These are phyloP conservation scores for Calameuta filiformis DNA, from an alignment of 2,888 invertebrate species.

Conservation along the genomic window DNA sequence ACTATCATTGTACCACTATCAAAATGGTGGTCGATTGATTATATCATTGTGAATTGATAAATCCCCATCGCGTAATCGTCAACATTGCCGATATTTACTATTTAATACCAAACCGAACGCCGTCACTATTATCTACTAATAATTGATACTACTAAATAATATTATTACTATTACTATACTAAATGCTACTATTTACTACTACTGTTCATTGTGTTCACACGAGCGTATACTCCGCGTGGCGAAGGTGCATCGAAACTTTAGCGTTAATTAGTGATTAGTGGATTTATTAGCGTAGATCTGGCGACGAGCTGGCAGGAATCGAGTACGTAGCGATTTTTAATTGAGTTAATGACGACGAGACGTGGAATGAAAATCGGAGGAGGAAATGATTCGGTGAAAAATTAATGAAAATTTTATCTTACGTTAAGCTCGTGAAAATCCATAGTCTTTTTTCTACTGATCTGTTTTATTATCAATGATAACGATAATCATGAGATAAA, in stretches of 20 bases:
- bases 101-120: neutral
- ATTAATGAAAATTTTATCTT: conserved; percentile 3
- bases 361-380: neutral
- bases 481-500: too few relatives aligned
- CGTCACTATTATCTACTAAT: neutral
- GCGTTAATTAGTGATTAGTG: neutral
- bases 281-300: neutral
- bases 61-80: conserved; percentile 18
- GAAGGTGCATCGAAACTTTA: conserved; percentile 24
- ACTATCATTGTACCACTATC: neutral
- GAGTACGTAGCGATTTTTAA: neutral
- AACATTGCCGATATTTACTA: conserved; percentile 13
- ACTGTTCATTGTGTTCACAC: conserved; percentile 39
- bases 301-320: neutral
- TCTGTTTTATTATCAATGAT: too few relatives aligned
- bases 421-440: too few relatives aligned
- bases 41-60: conserved; percentile 7
- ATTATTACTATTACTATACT: neutral
- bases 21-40: conserved; percentile 19
- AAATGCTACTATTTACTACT: conserved; percentile 20
- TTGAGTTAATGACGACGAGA: neutral
- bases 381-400: conserved; percentile 16
- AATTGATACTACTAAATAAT: neutral
- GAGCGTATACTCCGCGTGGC: conserved; percentile 20
- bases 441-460: too few relatives aligned